A percentile compares a stretch with the other conserved stretches of the same genome.
phyloP scores from a whole-genome alignment of 2,113 vertebrate species.

The Nycticebus coucang region DNA sequence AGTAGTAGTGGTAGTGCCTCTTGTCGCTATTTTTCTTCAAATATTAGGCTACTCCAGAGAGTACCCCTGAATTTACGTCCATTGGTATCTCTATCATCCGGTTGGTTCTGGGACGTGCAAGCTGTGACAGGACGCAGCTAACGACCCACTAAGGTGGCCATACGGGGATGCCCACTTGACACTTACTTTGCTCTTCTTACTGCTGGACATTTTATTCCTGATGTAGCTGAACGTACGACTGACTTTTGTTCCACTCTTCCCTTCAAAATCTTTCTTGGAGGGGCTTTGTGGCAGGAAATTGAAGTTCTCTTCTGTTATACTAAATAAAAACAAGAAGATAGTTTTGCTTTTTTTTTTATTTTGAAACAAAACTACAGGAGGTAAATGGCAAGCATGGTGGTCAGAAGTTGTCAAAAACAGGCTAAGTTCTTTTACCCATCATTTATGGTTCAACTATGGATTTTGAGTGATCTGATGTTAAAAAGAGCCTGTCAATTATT shows the following conservation, averaged over 20 bases:
- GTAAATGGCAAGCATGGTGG: not conserved
- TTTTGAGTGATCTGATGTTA: not conserved
- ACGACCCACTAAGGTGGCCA: fast-evolving
- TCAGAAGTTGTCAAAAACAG: constrained; percentile 45
- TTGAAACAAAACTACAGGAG: not conserved
- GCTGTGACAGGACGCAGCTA: not conserved
- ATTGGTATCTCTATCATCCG: not conserved
- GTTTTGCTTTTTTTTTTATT: not conserved
- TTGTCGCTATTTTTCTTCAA: not conserved
- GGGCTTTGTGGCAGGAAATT: constrained; percentile 85
- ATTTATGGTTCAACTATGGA: not conserved
- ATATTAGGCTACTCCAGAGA: not conserved
- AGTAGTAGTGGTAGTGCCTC: not conserved
- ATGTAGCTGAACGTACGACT: constrained; percentile 99
- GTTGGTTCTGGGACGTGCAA: fast-evolving
- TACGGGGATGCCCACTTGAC: fast-evolving
- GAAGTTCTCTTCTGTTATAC: constrained; percentile 93
- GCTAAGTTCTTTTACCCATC: not conserved
- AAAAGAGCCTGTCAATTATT: not conserved
- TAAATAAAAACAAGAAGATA: constrained; percentile 76
- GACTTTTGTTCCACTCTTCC: constrained; percentile 93
- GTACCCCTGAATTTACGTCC: not conserved
- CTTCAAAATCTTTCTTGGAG: constrained; percentile 88
- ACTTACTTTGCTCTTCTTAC: constrained; percentile 95
- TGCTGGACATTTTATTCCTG: constrained; percentile 98